phyloP scores from a whole-genome alignment of 2,797 vertebrate genomes.

The Rhinogobio ventralis region DNA sequence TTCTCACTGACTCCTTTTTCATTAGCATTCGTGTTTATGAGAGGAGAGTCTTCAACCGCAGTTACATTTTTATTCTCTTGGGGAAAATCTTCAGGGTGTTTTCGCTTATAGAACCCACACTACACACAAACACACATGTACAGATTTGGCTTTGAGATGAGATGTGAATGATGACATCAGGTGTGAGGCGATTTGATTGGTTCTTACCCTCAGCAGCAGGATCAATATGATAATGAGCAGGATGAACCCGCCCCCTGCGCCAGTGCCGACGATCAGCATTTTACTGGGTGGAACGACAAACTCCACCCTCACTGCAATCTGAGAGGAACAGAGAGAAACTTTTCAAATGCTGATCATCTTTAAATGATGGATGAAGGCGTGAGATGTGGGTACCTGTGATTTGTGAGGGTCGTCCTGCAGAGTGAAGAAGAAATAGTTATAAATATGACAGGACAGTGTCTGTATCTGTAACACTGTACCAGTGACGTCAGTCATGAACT shows the following conservation, averaged over 20 bases:
- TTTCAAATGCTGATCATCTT: neutral
- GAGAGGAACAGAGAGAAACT: slow-evolving; percentile 33
- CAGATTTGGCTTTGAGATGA: neutral
- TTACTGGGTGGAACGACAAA: slow-evolving; percentile 57
- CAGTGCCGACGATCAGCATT: slow-evolving; percentile 58
- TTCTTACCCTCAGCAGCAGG: slow-evolving; percentile 71
- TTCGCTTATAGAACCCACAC: slow-evolving; percentile 37
- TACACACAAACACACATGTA: slow-evolving; percentile 10
- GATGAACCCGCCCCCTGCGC: slow-evolving; percentile 63
- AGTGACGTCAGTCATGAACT: neutral
- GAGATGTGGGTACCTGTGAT: slow-evolving; percentile 9
- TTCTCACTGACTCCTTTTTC: neutral
- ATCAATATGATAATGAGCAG: slow-evolving; percentile 67
- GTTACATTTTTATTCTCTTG: no score
- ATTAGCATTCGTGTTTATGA: neutral
- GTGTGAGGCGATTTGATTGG: neutral
- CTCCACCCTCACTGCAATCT: slow-evolving; percentile 67
- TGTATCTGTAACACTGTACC: neutral
- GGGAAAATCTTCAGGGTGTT: neutral
- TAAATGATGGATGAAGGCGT: neutral
- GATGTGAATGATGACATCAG: neutral
- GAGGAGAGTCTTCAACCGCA: neutral
- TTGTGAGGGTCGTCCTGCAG: neutral
- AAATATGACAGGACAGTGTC: neutral
- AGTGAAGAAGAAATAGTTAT: neutral